These are phyloP conservation scores for Corythornis cristatus DNA, from an alignment of 2,113 vertebrate genomes.

Conservation along the genomic window DNA sequence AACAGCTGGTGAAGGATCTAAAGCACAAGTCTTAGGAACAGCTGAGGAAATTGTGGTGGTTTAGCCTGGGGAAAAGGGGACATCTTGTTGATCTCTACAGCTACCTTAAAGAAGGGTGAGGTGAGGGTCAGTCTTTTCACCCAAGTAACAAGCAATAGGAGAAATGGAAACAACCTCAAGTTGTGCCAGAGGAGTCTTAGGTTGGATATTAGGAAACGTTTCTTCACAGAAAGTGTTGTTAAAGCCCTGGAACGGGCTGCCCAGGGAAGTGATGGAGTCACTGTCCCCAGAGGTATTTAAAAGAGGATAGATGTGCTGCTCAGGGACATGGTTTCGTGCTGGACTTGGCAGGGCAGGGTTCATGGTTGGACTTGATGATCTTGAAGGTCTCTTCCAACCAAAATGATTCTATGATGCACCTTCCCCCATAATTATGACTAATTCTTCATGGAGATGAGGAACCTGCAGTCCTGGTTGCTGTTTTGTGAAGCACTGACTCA, in stretches of 20 bases:
- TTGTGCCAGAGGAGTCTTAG: background rate
- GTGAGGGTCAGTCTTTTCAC: background rate
- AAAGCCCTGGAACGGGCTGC: background rate
- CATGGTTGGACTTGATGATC: background rate
- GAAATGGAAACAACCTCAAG: background rate
- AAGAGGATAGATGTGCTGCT: background rate
- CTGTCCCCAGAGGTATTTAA: background rate
- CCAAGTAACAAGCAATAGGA: background rate
- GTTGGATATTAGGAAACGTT: background rate
- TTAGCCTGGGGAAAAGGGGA: background rate
- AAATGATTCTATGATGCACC: background rate
- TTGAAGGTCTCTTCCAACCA: background rate
- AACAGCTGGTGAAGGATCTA: background rate
- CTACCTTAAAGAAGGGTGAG: background rate
- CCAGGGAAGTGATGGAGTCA: background rate
- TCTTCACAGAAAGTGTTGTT: no score
- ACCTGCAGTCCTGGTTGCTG: background rate
- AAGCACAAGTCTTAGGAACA: background rate
- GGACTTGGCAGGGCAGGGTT: background rate
- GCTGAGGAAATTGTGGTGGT: background rate
- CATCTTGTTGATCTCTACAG: background rate
- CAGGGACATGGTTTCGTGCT: background rate
- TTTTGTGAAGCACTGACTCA: background rate
- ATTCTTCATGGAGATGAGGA: background rate
- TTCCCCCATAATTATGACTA: background rate